These are phyloP conservation scores for Clepsis dumicolana DNA, from an alignment of 2,888 invertebrate genomes.

Conservation along the genomic window DNA sequence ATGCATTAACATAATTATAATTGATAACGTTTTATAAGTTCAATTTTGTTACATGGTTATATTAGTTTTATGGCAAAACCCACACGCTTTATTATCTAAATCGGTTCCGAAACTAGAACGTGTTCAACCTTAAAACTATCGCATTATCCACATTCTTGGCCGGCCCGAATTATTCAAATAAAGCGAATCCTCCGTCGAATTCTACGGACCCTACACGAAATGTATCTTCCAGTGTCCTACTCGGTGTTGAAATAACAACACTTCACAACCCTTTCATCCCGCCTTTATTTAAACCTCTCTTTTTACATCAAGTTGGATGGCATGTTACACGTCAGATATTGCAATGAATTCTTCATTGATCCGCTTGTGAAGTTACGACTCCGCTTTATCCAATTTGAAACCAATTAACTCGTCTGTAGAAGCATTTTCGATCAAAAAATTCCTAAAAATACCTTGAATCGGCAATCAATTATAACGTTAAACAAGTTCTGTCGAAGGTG, in stretches of 20 bases:
- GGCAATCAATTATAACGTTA: conserved; percentile 12
- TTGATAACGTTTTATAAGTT: background rate
- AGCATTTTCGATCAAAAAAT: background rate
- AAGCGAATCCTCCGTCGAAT: conserved; percentile 46
- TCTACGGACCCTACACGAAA: conserved; percentile 23
- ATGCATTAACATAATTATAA: background rate
- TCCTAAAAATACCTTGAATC: background rate
- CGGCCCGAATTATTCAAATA: conserved; percentile 67
- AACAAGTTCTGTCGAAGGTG: conserved; percentile 7
- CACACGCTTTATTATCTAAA: background rate
- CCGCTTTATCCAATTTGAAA: background rate
- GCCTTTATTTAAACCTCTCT: background rate
- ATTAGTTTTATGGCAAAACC: background rate
- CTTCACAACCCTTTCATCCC: background rate
- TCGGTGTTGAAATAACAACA: background rate
- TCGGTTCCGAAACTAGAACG: conserved; percentile 53
- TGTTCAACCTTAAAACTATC: conserved; percentile 56
- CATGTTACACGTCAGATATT: background rate
- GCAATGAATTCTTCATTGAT: background rate
- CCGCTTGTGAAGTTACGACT: background rate
- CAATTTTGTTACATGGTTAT: background rate
- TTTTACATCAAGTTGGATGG: background rate
- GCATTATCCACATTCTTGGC: conserved; percentile 61
- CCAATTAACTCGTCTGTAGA: background rate
- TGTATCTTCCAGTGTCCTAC: conserved; percentile 3